Evolutionary conservation across 2,797 vertebrate species (phyloP).

Genomic region (Sciaenops ocellatus): DNA sequence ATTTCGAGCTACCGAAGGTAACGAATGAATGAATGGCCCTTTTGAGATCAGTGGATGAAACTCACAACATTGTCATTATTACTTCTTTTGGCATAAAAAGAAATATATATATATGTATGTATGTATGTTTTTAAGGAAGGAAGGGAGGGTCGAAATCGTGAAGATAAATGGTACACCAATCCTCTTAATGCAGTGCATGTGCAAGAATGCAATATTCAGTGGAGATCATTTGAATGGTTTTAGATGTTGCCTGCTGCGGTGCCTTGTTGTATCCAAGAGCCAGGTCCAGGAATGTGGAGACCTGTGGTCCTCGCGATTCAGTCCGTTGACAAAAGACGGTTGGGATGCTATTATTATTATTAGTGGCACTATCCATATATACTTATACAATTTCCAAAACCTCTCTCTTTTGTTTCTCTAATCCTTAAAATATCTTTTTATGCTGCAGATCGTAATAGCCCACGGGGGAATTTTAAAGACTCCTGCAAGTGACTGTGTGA

Average conservation of each 20-base stretch:
- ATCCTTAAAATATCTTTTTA: constrained; percentile 58
- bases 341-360: constrained; percentile 73
- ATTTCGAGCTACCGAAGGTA: constrained; percentile 1
- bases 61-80: constrained; percentile 29
- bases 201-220: constrained; percentile 37
- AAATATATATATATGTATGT: constrained; percentile 1
- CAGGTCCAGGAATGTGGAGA: constrained; percentile 80
- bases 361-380: constrained; percentile 57
- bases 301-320: constrained; percentile 71
- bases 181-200: constrained; percentile 38
- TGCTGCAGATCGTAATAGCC: constrained; percentile 56
- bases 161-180: neutral
- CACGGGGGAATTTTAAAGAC: constrained; percentile 21
- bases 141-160: neutral
- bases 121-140: constrained; percentile 20
- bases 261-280: constrained; percentile 79
- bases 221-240: constrained; percentile 54
- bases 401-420: constrained; percentile 55
- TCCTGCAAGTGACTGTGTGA: constrained; percentile 62
- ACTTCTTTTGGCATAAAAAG: constrained; percentile 19
- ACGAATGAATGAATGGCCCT: constrained; percentile 36
- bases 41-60: constrained; percentile 19
- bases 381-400: constrained; percentile 21
- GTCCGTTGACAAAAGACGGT: constrained; percentile 70
- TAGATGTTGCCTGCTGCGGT: constrained; percentile 64